These are phyloP conservation scores for Xanthostigma xanthostigma DNA, from an alignment of 2,888 invertebrate genomes.

Conservation along the genomic window DNA sequence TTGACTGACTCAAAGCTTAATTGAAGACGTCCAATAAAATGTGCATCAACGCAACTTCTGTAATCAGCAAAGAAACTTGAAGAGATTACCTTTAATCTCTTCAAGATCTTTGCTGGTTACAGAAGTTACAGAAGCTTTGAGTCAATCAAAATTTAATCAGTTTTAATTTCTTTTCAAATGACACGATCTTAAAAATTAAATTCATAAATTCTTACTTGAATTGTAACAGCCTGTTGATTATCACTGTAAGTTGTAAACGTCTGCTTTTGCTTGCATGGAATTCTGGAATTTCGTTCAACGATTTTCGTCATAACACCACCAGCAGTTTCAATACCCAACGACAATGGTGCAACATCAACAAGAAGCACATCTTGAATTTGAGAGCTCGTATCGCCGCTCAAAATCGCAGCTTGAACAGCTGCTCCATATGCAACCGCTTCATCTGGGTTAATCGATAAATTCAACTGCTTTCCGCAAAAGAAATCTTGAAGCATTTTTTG, in stretches of 20 bases:
- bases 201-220: slow-evolving; percentile 36
- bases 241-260: slow-evolving; percentile 84
- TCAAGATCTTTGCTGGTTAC: too few species aligned
- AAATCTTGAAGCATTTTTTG: slow-evolving; percentile 70
- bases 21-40: too few species aligned
- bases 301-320: slow-evolving; percentile 75
- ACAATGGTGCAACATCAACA: slow-evolving; percentile 65
- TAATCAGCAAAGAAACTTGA: too few species aligned
- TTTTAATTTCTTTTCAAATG: too few species aligned
- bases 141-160: too few species aligned
- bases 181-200: too few species aligned
- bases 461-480: slow-evolving; percentile 69
- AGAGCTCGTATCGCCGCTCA: slow-evolving; percentile 52
- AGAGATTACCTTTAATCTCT: too few species aligned
- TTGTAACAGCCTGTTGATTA: slow-evolving; percentile 80
- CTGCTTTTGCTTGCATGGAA: slow-evolving; percentile 62
- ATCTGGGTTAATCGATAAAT: slow-evolving; percentile 84
- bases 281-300: slow-evolving; percentile 68
- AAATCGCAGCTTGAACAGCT: slow-evolving; percentile 85
- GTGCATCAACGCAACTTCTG: too few species aligned
- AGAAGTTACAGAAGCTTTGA: too few species aligned
- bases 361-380: slow-evolving; percentile 70
- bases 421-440: slow-evolving; percentile 90
- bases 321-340: slow-evolving; percentile 69
- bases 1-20: too few species aligned